A percentile compares a stretch with the other conserved stretches of the same genome.
Conservation (phyloP, 2,113 vertebrate species). For the Scatophagus argus region DNA sequence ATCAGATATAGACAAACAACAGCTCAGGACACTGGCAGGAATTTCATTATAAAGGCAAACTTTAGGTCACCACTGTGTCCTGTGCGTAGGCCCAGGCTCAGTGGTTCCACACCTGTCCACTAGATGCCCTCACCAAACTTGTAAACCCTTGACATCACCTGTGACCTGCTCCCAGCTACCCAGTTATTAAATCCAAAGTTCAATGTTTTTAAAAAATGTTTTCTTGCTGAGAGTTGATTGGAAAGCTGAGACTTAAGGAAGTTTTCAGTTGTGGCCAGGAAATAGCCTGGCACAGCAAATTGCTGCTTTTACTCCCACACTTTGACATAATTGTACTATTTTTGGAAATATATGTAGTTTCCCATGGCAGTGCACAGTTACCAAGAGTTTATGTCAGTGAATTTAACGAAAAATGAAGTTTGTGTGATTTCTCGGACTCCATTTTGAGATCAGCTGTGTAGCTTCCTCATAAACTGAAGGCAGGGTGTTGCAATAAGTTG, state of each 20-base stretch:
- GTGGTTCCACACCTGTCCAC: constrained; percentile 2
- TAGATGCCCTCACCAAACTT: not conserved
- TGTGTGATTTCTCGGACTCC: constrained; percentile 8
- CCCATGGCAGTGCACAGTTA: not conserved
- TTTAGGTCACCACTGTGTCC: constrained; percentile 2
- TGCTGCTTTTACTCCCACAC: too few species aligned
- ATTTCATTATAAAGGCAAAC: not conserved
- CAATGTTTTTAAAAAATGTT: not conserved
- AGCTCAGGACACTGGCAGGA: not conserved
- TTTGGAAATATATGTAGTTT: too few species aligned
- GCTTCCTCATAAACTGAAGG: constrained; percentile 12
- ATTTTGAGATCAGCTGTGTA: constrained; percentile 33
- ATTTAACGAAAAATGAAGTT: constrained; percentile 20
- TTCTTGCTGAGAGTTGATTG: not conserved
- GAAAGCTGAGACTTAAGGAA: not conserved
- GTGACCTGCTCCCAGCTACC: not conserved
- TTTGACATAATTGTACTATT: too few species aligned
- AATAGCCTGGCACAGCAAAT: not conserved
- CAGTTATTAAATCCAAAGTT: constrained; percentile 2
- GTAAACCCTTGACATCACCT: not conserved
- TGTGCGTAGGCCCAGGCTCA: not conserved
- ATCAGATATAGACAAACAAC: not conserved
- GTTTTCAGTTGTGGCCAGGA: constrained; percentile 1
- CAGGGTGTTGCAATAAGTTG: constrained; percentile 26
- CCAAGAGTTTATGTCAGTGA: not conserved